These are phyloP conservation scores for Ornithorhynchus anatinus DNA, from an alignment of 2,113 vertebrate species.

Conservation along the genomic window DNA sequence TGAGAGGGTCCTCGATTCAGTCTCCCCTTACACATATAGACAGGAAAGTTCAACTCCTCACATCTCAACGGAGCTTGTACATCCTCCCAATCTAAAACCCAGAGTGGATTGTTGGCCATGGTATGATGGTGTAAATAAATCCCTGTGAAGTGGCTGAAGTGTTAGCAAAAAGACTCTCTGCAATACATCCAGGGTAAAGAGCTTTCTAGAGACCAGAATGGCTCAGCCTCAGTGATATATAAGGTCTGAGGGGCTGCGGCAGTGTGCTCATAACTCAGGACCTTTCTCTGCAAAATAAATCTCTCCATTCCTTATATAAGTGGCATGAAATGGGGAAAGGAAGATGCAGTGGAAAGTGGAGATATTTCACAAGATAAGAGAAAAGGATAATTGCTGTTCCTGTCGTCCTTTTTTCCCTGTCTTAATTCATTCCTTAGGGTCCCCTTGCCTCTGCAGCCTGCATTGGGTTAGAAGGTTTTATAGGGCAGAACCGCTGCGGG, in stretches of 20 bases:
- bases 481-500: background rate
- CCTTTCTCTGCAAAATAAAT: slow-evolving; percentile 51
- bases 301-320: slow-evolving; percentile 28
- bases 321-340: slow-evolving; percentile 36
- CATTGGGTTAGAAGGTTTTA: background rate
- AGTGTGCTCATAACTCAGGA: slow-evolving; percentile 29
- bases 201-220: slow-evolving; percentile 12
- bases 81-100: background rate
- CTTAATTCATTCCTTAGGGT: slow-evolving; percentile 31
- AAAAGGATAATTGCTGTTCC: slow-evolving; percentile 1
- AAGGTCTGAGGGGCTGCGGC: slow-evolving; percentile 4
- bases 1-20: too few species aligned
- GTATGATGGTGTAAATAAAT: slow-evolving; percentile 16
- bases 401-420: slow-evolving; percentile 10
- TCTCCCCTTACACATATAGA: too few species aligned
- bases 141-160: slow-evolving; percentile 2
- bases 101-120: background rate
- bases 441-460: background rate
- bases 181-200: slow-evolving; percentile 28
- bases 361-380: slow-evolving; percentile 17
- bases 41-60: too few species aligned
- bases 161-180: slow-evolving; percentile 38
- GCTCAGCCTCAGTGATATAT: slow-evolving; percentile 44
- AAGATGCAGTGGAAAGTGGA: slow-evolving; percentile 21
- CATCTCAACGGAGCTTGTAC: background rate